These are phyloP conservation scores for Machaerirhynchus nigripectus DNA, from an alignment of 2,113 vertebrate genomes.

Conservation along the genomic window DNA sequence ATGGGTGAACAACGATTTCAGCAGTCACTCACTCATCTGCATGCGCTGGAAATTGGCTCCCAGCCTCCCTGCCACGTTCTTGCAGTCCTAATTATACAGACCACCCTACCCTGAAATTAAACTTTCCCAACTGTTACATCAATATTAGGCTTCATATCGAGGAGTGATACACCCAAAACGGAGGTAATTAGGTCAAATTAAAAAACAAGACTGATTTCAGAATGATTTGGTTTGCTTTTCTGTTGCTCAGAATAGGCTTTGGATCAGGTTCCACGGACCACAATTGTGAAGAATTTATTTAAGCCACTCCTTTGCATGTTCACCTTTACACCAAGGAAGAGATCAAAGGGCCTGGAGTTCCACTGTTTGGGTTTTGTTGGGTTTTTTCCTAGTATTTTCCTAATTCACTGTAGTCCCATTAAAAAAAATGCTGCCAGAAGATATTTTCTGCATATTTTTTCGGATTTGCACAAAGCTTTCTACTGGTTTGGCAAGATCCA, in stretches of 20 bases:
- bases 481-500: neutral
- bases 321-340: neutral
- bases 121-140: conserved; percentile 63
- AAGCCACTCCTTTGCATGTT: neutral
- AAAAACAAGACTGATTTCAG: conserved; percentile 1
- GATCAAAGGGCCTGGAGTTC: neutral
- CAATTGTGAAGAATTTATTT: neutral
- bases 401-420: neutral
- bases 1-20: neutral
- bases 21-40: neutral
- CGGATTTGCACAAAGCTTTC: neutral
- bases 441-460: neutral
- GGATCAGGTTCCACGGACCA: neutral
- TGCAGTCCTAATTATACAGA: conserved; percentile 52
- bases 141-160: conserved; percentile 21
- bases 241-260: neutral
- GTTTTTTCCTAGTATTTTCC: neutral
- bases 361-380: neutral
- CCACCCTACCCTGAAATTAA: conserved; percentile 72
- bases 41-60: neutral
- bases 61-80: neutral
- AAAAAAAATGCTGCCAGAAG: neutral
- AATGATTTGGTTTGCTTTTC: neutral
- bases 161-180: neutral
- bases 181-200: conserved; percentile 62